Base-by-base conservation (phyloP, 1,140 invertebrate species). In the Atta cephalotes region DNA sequence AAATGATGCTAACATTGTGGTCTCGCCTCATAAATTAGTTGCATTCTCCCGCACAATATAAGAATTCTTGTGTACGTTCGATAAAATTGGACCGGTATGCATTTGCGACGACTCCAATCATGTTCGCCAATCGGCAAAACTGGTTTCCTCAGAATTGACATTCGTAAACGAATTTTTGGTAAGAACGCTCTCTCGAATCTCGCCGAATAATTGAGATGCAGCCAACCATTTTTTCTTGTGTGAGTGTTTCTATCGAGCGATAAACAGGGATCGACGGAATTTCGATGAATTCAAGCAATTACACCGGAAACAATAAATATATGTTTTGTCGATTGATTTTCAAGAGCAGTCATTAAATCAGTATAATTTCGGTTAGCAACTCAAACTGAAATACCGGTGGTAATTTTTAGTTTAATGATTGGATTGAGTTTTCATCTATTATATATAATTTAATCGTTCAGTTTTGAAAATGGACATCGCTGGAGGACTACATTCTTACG, bases 11-110 rank as follows among this genome's bases (percentile, higher is more conserved):
- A 78, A 78, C 49, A 85, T 89, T 39, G 25, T 35, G 25, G 51
- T 51, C 49, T 89, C 39, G 56, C 65, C 72, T 88, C 85, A 21
- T 49, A 89, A 86, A 89, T 89, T 86, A 87, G 45, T 62, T 66
- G 77, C 51, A 53, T 70, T 60, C 78, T 56, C 63, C 28, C 16
- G 35, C 65, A 35, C 53, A 53, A 74, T 78, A 87, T 84, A 87
- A 89, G 66, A 56, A 70, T 87, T 31, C 35, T 89, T 74, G 79
- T 21, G 77, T 14, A 62, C n/a, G 28, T 25, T 62, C 49, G 76
- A 63, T 9, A 39, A 28, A 16, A 25, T 62, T 66, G 65, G 87
- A 84, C 88, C 89, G 85, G 88, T 89, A 90, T 58, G 88, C 74
- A 84, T 84, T 85, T 1, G 25, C 25, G 51, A 2, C 56, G 53